Percentiles rank a stretch among this genome's conserved stretches.
These are phyloP conservation scores for Synanthedon vespiformis DNA, from an alignment of 2,888 invertebrate genomes.

Conservation along the genomic window DNA sequence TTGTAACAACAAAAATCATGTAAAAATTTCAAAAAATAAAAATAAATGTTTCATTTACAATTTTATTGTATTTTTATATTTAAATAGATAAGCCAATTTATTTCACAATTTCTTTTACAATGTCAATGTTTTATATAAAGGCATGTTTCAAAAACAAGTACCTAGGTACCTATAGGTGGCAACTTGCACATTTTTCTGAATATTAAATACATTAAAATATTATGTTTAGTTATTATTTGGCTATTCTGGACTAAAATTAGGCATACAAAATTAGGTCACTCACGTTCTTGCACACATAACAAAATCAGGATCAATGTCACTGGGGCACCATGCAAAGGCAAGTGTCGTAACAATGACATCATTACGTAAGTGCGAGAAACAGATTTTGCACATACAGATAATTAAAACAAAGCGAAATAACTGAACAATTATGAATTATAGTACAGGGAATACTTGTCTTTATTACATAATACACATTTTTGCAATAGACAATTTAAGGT, in stretches of 20 bases:
- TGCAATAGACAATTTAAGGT: too few relatives aligned
- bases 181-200: not conserved
- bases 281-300: not conserved
- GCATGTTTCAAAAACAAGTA: not conserved
- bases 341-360: conserved; percentile 43
- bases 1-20: not conserved
- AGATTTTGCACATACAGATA: not conserved
- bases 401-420: too few relatives aligned
- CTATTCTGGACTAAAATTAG: not conserved
- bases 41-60: not conserved
- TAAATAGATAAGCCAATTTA: not conserved
- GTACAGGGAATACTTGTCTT: too few relatives aligned
- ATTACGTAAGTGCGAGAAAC: conserved; percentile 49
- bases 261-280: not conserved
- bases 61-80: not conserved
- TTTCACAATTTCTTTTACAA: not conserved
- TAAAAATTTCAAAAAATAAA: not conserved
- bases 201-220: not conserved
- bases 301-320: conserved; percentile 63
- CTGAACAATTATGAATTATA: too few relatives aligned
- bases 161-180: not conserved
- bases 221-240: too few relatives aligned
- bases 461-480: too few relatives aligned
- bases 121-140: not conserved
- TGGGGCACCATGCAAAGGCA: conserved; percentile 36